These are phyloP conservation scores for Rhincodon typus DNA, from an alignment of 2,797 vertebrate species.

Conservation along the genomic window DNA sequence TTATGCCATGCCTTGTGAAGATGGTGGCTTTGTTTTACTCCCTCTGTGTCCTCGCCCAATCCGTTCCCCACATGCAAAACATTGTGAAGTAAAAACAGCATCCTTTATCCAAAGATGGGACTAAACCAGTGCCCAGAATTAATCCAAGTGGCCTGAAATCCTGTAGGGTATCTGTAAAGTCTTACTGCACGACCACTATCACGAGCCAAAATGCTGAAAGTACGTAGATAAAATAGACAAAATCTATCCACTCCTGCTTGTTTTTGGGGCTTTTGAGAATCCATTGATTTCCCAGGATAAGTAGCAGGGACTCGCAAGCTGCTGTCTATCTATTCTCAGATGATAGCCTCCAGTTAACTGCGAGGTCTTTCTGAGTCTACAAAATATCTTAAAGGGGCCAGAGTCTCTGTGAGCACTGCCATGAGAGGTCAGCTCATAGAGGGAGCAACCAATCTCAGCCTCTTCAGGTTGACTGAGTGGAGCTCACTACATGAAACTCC, in stretches of 20 bases:
- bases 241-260: background rate
- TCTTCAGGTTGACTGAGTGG: background rate
- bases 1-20: background rate
- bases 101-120: background rate
- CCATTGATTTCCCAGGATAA: background rate
- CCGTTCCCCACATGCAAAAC: background rate
- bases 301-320: background rate
- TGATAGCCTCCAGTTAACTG: background rate
- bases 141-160: background rate
- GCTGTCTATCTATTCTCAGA: background rate
- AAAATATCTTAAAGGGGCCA: background rate
- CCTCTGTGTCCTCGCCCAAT: background rate
- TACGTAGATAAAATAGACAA: background rate
- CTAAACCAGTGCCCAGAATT: background rate
- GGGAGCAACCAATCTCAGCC: background rate
- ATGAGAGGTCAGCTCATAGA: background rate
- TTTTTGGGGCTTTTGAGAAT: background rate
- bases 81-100: background rate
- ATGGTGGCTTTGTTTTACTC: background rate
- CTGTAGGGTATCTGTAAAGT: background rate
- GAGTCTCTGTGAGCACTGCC: background rate
- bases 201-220: background rate
- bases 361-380: background rate
- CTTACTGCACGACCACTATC: background rate
- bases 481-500: no score